phyloP scores from a whole-genome alignment of 2,113 vertebrate genomes.

The Climacteris rufus region DNA sequence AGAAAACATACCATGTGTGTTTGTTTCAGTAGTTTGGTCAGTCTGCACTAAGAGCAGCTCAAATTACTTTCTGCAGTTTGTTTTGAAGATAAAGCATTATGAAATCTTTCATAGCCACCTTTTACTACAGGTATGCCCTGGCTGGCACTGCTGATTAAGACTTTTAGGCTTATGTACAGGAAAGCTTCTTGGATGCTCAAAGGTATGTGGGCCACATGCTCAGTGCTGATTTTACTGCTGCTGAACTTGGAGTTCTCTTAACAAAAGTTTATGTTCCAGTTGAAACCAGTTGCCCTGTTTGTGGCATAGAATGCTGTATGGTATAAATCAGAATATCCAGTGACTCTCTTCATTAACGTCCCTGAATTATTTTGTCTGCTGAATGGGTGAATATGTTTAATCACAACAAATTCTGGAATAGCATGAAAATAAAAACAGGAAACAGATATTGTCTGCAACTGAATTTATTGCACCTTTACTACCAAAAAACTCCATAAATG shows the following conservation, averaged over 20 bases:
- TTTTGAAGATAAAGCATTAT: neutral
- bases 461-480: neutral
- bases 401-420: neutral
- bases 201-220: neutral
- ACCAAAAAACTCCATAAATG: neutral
- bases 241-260: neutral
- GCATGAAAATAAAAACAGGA: neutral
- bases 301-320: neutral
- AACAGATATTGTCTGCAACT: neutral
- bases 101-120: fast-evolving
- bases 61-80: neutral
- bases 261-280: fast-evolving
- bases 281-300: neutral
- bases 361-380: neutral
- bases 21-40: neutral
- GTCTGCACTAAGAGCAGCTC: neutral
- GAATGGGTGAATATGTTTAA: neutral
- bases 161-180: neutral
- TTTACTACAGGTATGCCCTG: neutral
- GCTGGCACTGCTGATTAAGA: neutral
- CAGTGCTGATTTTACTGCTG: neutral
- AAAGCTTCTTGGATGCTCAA: neutral
- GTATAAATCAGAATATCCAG: neutral
- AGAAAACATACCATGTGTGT: fast-evolving
- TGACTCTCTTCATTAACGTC: neutral